phyloP scores from a whole-genome alignment of 2,888 invertebrate species.

The Phragmatobia fuliginosa region DNA sequence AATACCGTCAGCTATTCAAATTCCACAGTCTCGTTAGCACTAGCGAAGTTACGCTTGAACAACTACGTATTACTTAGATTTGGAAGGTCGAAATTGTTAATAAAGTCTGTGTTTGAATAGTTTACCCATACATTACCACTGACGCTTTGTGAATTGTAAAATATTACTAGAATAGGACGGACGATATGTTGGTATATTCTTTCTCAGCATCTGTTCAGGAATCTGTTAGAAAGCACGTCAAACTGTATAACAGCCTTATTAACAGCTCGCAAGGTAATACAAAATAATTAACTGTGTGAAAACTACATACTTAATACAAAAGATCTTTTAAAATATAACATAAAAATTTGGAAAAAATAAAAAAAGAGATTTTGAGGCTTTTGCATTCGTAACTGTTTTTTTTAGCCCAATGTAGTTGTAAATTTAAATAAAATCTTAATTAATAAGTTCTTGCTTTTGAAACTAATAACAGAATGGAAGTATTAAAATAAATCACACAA shows the following conservation, averaged over 20 bases:
- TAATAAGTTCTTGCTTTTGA: too few relatives aligned
- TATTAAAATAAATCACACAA: too few relatives aligned
- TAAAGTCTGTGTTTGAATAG: too few relatives aligned
- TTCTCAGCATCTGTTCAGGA: neutral
- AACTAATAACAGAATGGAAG: too few relatives aligned
- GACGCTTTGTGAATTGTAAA: neutral
- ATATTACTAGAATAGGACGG: neutral
- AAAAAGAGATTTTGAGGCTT: neutral
- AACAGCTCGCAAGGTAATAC: conserved; percentile 13
- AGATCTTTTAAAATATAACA: neutral
- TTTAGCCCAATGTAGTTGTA: neutral
- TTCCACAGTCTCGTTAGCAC: too few relatives aligned
- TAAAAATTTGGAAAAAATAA: neutral
- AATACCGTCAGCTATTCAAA: too few relatives aligned
- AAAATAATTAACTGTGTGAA: conserved; percentile 6
- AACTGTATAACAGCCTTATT: neutral
- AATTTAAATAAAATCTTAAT: too few relatives aligned
- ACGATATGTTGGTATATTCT: neutral
- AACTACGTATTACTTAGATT: too few relatives aligned
- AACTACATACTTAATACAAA: neutral
- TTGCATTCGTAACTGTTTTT: neutral
- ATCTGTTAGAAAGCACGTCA: conserved; percentile 3
- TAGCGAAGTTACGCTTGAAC: too few relatives aligned
- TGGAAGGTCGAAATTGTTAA: too few relatives aligned
- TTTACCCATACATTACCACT: neutral